Evolutionary conservation across 2,888 invertebrate genomes (phyloP).

Genomic region (Eupsilia transversa): DNA sequence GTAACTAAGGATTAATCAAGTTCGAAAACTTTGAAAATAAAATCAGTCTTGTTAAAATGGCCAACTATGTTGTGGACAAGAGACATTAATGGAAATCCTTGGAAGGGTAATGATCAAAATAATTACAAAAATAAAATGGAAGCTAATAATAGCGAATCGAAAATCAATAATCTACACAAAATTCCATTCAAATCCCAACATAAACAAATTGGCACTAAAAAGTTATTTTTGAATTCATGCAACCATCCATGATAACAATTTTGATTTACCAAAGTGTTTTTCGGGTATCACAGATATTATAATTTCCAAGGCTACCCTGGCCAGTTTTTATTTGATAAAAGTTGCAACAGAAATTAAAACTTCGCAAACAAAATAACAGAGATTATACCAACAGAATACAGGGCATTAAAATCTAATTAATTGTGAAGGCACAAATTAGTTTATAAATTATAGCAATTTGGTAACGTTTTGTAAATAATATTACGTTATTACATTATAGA

Average conservation of each 20-base stretch:
- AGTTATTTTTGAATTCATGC: conserved; percentile 69
- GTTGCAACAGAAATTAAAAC: conserved; percentile 72
- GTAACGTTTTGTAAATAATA: conserved; percentile 80
- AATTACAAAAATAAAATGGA: conserved; percentile 78
- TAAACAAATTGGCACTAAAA: conserved; percentile 83
- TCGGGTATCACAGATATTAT: conserved; percentile 83
- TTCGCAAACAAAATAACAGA: conserved; percentile 73
- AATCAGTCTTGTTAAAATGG: conserved; percentile 91
- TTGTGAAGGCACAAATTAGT: conserved; percentile 78
- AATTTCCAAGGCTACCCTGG: conserved; percentile 76
- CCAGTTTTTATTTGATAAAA: conserved; percentile 67
- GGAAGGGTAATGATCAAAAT: conserved; percentile 75
- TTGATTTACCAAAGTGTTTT: conserved; percentile 70
- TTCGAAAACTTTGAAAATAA: conserved; percentile 87
- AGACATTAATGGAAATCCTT: conserved; percentile 82
- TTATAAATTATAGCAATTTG: conserved; percentile 77
- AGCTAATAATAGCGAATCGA: conserved; percentile 79
- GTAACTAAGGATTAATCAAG: conserved; percentile 88
- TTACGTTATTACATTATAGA: conserved; percentile 61
- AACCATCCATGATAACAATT: conserved; percentile 67
- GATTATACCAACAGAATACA: conserved; percentile 67
- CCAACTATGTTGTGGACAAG: conserved; percentile 84
- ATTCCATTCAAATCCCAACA: conserved; percentile 77
- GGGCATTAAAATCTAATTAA: conserved; percentile 69
- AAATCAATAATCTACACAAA: conserved; percentile 80